phyloP scores from a whole-genome alignment of 2,113 vertebrate species.

The Vulpes lagopus region DNA sequence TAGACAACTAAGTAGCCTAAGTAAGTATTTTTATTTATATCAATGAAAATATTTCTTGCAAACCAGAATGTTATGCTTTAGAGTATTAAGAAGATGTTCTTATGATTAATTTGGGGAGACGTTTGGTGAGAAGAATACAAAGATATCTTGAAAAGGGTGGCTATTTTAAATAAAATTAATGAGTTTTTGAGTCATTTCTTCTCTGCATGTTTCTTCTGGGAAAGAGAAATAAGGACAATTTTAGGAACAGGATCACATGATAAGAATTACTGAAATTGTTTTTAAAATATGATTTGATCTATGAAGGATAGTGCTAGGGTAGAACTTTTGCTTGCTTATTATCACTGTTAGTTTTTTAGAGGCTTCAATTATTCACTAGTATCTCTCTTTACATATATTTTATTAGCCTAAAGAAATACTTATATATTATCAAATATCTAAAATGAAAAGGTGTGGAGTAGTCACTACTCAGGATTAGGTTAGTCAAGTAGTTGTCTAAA shows the following conservation, averaged over 20 bases:
- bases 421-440: conserved; percentile 2
- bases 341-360: not conserved
- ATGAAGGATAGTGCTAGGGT: not conserved
- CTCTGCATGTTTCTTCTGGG: not conserved
- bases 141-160: not conserved
- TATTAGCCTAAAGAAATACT: conserved; percentile 26
- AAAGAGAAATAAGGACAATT: not conserved
- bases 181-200: conserved; percentile 28
- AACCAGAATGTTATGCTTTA: conserved; percentile 30
- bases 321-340: conserved; percentile 32
- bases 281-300: not conserved
- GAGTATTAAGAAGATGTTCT: conserved; percentile 3
- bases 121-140: not conserved
- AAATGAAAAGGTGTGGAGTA: not conserved
- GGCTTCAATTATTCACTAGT: not conserved
- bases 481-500: not conserved
- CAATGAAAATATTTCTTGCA: conserved; percentile 59
- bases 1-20: conserved; percentile 98
- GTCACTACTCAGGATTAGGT: not conserved
- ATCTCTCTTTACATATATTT: not conserved
- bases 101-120: not conserved
- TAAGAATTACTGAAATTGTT: not conserved
- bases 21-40: conserved; percentile 89
- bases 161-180: conserved; percentile 57
- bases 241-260: conserved; percentile 7